Evolutionary conservation across 2,888 invertebrate species (phyloP).

Genomic region (Eledone cirrhosa): DNA sequence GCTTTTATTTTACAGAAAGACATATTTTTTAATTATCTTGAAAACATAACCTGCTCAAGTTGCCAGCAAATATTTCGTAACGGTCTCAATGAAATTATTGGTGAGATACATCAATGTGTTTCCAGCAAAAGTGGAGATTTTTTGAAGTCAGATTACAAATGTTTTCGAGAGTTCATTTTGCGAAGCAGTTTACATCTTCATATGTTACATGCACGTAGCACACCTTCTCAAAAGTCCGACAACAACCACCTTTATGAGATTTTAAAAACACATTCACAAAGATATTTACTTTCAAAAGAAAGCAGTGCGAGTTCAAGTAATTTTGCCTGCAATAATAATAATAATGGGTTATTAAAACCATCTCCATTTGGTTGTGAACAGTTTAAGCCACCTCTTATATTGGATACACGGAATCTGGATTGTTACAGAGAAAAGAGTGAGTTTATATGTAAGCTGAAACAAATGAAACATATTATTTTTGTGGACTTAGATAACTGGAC

Average conservation of each 20-base stretch:
- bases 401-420: not conserved
- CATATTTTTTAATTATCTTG: slow-evolving; percentile 43
- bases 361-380: not conserved
- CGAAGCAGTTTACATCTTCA: slow-evolving; percentile 34
- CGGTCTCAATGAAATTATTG: slow-evolving; percentile 30
- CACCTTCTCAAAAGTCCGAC: too few species aligned
- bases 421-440: not conserved
- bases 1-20: slow-evolving; percentile 43
- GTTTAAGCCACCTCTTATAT: slow-evolving; percentile 4
- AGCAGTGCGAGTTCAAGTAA: too few species aligned
- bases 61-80: slow-evolving; percentile 41
- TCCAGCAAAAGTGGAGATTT: slow-evolving; percentile 37
- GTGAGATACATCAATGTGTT: slow-evolving; percentile 40
- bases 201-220: too few species aligned
- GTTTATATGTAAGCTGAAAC: slow-evolving; percentile 35
- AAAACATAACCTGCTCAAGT: slow-evolving; percentile 37
- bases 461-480: slow-evolving; percentile 48
- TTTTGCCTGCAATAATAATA: not conserved
- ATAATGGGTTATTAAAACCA: not conserved
- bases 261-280: too few species aligned
- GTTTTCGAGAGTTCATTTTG: slow-evolving; percentile 45
- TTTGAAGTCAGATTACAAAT: slow-evolving; percentile 37
- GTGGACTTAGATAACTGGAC: slow-evolving; percentile 52
- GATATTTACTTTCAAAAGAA: not conserved
- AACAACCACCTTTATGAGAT: too few species aligned